Base-by-base conservation (phyloP, 2,888 invertebrate species). In the Microchrysa polita region DNA sequence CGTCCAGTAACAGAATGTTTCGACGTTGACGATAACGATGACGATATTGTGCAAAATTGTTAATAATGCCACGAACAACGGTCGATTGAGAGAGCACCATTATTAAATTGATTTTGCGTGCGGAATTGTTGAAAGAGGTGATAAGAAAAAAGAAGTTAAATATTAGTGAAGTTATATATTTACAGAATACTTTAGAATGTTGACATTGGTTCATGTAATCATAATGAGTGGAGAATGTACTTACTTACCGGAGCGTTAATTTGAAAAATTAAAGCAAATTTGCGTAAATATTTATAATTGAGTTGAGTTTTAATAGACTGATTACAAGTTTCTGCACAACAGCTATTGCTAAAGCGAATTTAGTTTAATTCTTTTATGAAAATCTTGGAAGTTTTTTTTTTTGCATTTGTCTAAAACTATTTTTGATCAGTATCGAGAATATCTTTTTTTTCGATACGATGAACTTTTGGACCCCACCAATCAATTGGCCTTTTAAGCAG, bases 181-280 rank as follows among this genome's bases (percentile, higher is more conserved):
- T n/a, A n/a, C 2, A n/a, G 48, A n/a, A 48, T 48, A n/a, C 16
- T 48, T 48, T 12, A n/a, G 48, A 48, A 48, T 48, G 12, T 48
- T 48, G 48, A 48, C 16, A 48, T n/a, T n/a, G 16, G 12, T 48
- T 48, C 48, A 48, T 48, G 48, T 12, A n/a, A 34, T 7, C 27
- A 34, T 34, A 34, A n/a, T 48, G 48, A n/a, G 48, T 65, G 65
- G 65, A 65, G 44, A 65, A 65, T 48, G 10, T n/a, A 48, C 48
- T 48, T 48, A 48, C 48, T 48, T 48, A 48, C 48, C 16, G 48
- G 14, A 48, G 27, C 27, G 27, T 34, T 34, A 5, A 34, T 5
- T 34, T 5, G 7, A 34, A 34, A 34, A 34, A 34, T n/a, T n/a
- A n/a, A n/a, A n/a, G n/a, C n/a, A n/a, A n/a, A n/a, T n/a, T n/a